Evolutionary conservation across 2,888 invertebrate genomes (phyloP), one percentile per base, ranked within the genome.

Genomic region (Morpho achilles): DNA sequence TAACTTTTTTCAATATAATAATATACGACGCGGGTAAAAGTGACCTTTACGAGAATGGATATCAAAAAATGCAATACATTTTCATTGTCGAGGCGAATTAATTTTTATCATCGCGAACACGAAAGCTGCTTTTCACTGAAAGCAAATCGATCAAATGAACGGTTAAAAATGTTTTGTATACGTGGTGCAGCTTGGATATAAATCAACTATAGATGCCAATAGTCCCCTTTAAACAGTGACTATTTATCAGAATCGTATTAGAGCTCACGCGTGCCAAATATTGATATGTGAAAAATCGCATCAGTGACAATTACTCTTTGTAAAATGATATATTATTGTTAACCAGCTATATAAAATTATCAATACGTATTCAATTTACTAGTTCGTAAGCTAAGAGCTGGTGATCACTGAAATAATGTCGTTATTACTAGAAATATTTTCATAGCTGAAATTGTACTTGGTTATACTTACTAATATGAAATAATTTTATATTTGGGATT

Each of bases 161-260:
- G 61, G 71, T 69, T 68, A 69, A 78, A 83, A 80, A 79, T 77
- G 75, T 82, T 82, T 84, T 80, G 73, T 72, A 73, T 69, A 67
- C 75, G 75, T 77, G 83, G 83, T 82, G 79, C 73, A 77, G 71
- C 69, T 67, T 72, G 73, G 73, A 73, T 67, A 84, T 89, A 90
- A 90, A 90, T 90, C 88, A 87, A 74, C 64, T 79, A 73, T 55
- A 53, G 76, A 75, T 80, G 82, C 81, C 80, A 82, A 80, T 79
- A 74, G 76, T 69, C 79, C 82, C 81, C 76, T 77, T 78, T 77
- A 82, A 80, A 84, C 76, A 76, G 74, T 69, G 70, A 72, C 69
- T 81, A 84, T 87, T 87, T 86, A 87, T 85, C 80, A 76, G 77
- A 75, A 76, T 72, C 75, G 79, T 72, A 87, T 80, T 83, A 79